Evolutionary conservation across 1,140 invertebrate species (phyloP).

Genomic region (Ectropis grisescens): DNA sequence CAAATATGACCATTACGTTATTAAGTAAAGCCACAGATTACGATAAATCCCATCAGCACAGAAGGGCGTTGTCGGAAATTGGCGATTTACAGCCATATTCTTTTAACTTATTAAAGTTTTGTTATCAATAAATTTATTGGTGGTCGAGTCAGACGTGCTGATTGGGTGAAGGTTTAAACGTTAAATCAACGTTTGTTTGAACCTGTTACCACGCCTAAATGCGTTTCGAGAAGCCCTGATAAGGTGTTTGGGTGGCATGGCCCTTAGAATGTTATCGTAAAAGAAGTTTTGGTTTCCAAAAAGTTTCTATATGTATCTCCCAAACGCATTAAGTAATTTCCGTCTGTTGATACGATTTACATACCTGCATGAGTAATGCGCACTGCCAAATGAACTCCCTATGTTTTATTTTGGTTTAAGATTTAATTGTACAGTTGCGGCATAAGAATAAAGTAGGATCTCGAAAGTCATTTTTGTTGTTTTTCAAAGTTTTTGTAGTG

Average conservation of each 20-base stretch:
- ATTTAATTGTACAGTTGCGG: no score
- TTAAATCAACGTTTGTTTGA: conserved; percentile 47
- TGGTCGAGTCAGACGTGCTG: conserved; percentile 22
- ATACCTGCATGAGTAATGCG: no score
- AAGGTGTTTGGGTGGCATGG: conserved; percentile 52
- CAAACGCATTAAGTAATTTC: conserved; percentile 26
- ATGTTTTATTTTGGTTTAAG: no score
- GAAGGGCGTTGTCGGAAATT: conserved; percentile 18
- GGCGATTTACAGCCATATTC: conserved; percentile 23
- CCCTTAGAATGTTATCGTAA: conserved; percentile 37
- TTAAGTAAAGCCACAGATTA: no score
- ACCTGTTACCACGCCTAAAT: conserved; percentile 43
- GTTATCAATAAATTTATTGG: conserved; percentile 60
- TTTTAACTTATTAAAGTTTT: conserved; percentile 50
- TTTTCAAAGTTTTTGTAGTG: no score
- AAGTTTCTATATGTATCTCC: conserved; percentile 18
- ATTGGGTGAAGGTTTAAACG: conserved; percentile 40
- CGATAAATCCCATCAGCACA: no score
- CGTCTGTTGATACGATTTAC: conserved; percentile 14
- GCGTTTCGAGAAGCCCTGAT: conserved; percentile 45
- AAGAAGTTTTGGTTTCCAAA: conserved; percentile 21
- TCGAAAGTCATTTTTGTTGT: no score
- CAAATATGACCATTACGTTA: no score
- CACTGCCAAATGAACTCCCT: no score
- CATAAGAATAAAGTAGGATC: no score